Conservation (phyloP, 2,797 vertebrate genomes). For the Callimico goeldii region DNA sequence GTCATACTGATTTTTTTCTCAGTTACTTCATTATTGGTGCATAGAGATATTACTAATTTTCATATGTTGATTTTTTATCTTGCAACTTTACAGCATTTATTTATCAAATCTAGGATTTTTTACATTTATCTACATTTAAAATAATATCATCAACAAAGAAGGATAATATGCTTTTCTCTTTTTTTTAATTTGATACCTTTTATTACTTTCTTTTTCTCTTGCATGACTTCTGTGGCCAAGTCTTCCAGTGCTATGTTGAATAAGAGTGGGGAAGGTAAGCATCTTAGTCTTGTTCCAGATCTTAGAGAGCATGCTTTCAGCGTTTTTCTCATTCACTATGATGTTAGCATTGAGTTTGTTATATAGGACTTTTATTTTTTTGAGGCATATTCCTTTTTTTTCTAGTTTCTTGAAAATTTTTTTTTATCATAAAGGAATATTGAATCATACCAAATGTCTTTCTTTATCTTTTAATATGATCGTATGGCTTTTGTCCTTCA, state of each 20-base stretch:
- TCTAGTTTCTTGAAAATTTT: background rate
- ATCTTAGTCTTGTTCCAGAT: background rate
- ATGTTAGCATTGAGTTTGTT: background rate
- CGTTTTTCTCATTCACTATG: background rate
- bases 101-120: background rate
- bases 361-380: background rate
- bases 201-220: background rate
- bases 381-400: background rate
- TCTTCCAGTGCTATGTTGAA: background rate
- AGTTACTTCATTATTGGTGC: background rate
- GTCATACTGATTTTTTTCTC: background rate
- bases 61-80: background rate
- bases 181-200: background rate
- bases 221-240: background rate
- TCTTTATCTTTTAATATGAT: background rate
- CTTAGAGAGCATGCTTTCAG: background rate
- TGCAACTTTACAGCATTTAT: background rate
- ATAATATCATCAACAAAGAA: background rate
- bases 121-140: background rate
- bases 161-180: background rate
- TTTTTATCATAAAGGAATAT: background rate
- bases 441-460: background rate
- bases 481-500: background rate
- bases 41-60: background rate
- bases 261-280: background rate